A percentile compares a stretch with the other conserved stretches of the same genome.
Conservation (phyloP, 1,140 invertebrate species). For the Drosophila lini region DNA sequence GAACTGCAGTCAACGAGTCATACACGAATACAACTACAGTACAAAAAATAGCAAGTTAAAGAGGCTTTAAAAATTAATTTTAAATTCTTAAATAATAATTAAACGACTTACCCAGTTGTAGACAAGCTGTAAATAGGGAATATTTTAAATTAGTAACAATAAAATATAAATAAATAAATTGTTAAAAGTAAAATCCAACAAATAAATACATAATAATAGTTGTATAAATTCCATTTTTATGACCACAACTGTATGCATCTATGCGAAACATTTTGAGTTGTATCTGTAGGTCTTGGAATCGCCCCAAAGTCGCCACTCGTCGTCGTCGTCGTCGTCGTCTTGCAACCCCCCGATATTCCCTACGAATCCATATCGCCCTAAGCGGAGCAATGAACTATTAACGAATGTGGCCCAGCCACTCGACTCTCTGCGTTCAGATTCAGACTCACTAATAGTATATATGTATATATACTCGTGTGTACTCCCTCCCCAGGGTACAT, state of each 20-base stretch:
- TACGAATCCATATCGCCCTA: slow-evolving; percentile 52
- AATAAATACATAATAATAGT: not conserved
- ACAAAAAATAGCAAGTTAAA: not conserved
- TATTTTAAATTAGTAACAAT: not conserved
- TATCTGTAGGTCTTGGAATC: slow-evolving; percentile 44
- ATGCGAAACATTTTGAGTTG: slow-evolving; percentile 16
- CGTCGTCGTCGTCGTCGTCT: slow-evolving; percentile 20
- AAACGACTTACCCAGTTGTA: not conserved
- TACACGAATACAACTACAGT: slow-evolving; percentile 8
- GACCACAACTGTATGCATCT: slow-evolving; percentile 14
- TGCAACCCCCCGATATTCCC: slow-evolving; percentile 22
- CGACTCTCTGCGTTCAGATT: slow-evolving; percentile 36
- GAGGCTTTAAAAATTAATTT: not conserved
- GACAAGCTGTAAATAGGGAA: not conserved
- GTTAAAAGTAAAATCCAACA: not conserved
- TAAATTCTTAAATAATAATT: not conserved
- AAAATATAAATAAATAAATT: not conserved
- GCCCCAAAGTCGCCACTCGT: slow-evolving; percentile 45
- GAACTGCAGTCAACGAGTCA: slow-evolving; percentile 60
- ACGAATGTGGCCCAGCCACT: slow-evolving; percentile 60
- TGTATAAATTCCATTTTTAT: not conserved
- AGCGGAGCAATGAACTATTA: slow-evolving; percentile 79
- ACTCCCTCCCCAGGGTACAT: not conserved
- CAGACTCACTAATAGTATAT: slow-evolving; percentile 14
- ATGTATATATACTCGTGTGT: not conserved